Conservation (phyloP, 2,888 invertebrate species). For the Tenodera sinensis region DNA sequence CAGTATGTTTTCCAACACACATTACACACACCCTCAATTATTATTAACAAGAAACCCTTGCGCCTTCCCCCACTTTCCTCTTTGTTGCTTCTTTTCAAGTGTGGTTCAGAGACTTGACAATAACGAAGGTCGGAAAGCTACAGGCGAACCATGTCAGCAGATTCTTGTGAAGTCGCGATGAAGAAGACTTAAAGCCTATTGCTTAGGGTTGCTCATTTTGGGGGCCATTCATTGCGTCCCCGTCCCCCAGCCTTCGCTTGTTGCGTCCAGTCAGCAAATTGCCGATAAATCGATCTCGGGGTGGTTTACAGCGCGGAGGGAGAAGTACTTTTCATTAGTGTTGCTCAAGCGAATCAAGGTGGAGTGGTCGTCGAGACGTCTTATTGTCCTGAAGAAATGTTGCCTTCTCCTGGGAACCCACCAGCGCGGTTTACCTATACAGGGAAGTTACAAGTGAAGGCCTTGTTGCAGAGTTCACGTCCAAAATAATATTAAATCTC, state of each 20-base stretch:
- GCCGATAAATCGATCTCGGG: background rate
- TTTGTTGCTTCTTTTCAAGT: background rate
- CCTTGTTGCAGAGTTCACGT: too few species aligned
- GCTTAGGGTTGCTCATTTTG: slow-evolving; percentile 25
- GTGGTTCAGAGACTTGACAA: background rate
- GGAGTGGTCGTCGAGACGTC: background rate
- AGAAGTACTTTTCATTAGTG: background rate
- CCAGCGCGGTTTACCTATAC: too few species aligned
- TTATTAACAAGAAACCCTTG: background rate
- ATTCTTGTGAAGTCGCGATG: background rate
- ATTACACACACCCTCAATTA: background rate
- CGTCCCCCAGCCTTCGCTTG: background rate
- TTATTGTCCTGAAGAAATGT: background rate
- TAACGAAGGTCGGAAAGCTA: background rate
- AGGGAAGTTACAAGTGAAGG: too few species aligned
- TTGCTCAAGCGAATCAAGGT: background rate
- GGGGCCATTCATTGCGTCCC: slow-evolving; percentile 18
- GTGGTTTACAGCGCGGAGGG: background rate
- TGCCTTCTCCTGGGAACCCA: background rate
- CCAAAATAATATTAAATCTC: too few species aligned
- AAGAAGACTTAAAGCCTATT: background rate
- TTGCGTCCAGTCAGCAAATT: slow-evolving; percentile 19
- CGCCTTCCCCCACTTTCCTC: background rate
- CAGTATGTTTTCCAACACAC: background rate
- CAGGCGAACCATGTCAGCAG: background rate